phyloP scores from a whole-genome alignment of 2,113 vertebrate genomes.

The Protomyctophum bolini region DNA sequence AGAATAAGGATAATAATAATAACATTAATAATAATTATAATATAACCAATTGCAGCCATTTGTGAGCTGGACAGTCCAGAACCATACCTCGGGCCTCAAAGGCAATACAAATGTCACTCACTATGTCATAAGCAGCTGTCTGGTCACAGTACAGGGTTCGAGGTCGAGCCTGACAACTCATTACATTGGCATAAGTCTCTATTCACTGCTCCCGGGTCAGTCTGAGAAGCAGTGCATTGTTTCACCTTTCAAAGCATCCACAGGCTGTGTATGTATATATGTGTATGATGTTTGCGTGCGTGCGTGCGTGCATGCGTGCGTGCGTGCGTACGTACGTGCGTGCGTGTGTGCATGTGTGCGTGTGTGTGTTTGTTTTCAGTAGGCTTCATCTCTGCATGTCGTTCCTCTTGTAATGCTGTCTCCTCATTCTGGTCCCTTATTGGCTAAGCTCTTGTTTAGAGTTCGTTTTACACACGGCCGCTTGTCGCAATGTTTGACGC shows the following conservation, averaged over 20 bases:
- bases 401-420: too few species aligned
- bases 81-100: conserved; percentile 62
- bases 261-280: conserved; percentile 39
- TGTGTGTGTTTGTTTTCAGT: background rate
- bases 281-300: conserved; percentile 10
- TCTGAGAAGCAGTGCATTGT: background rate
- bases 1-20: too few species aligned
- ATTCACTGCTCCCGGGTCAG: background rate
- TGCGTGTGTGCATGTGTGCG: background rate
- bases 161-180: background rate
- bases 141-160: conserved; percentile 47
- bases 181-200: background rate
- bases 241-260: conserved; percentile 35
- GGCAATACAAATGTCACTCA: conserved; percentile 55
- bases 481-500: too few species aligned
- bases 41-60: conserved; percentile 53
- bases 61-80: conserved; percentile 54
- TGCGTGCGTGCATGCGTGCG: conserved; percentile 15
- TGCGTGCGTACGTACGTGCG: conserved; percentile 19
- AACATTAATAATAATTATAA: conserved; percentile 48
- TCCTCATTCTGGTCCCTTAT: too few species aligned
- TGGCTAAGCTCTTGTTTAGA: too few species aligned
- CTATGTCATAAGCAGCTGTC: conserved; percentile 42
- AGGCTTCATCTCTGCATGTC: too few species aligned
- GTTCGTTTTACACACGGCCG: too few species aligned